Evolutionary conservation across 2,113 vertebrate species (phyloP), one percentile per base, ranked within the genome.

Genomic region (Thalassoma bifasciatum): DNA sequence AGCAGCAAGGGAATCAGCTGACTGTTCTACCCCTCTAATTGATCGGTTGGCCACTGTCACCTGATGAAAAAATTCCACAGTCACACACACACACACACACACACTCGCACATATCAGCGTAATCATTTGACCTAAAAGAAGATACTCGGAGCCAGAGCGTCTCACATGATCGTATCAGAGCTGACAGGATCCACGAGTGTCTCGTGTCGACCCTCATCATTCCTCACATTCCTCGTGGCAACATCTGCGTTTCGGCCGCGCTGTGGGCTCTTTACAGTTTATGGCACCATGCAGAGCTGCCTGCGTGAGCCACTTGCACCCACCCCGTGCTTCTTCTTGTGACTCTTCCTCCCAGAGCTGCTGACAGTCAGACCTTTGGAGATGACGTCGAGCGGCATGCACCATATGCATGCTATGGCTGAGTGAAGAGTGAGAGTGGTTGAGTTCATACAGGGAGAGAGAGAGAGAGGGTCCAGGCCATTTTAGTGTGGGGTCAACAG

Each of bases 91-190:
- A n/a, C n/a, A n/a, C n/a, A n/a, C n/a, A n/a, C n/a, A n/a, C 65
- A 54, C 37, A 56, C 24, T 26, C 57, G 66, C 62, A 68, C 42
- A 21, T 1, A 67, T 51, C 56, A 65, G 57, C 73, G 62, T 73
- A 79, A 87, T 84, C 79, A 86, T 82, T 57, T 22, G 76, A 79
- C 59, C 37, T 78, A 76, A 72, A 83, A 70, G 2, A 0, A 73
- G 19, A 63, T 62, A 61, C 44, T 42, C 8, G 36, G 68, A 66
- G 79, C 52, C 71, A 64, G 75, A 51, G 61, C 21, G 72, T 86
- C 70, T 77, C 84, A 77, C 71, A 81, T 83, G 88, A 90, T 87
- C 71, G 79, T 84, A 80, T 87, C 74, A 70, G 74, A 88, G 82
- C 79, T 60, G 78, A 67, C 62, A 79, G 62, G 72, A 86, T 81